Conservation (phyloP, 2,113 vertebrate species). For the Oostethus manadensis region DNA sequence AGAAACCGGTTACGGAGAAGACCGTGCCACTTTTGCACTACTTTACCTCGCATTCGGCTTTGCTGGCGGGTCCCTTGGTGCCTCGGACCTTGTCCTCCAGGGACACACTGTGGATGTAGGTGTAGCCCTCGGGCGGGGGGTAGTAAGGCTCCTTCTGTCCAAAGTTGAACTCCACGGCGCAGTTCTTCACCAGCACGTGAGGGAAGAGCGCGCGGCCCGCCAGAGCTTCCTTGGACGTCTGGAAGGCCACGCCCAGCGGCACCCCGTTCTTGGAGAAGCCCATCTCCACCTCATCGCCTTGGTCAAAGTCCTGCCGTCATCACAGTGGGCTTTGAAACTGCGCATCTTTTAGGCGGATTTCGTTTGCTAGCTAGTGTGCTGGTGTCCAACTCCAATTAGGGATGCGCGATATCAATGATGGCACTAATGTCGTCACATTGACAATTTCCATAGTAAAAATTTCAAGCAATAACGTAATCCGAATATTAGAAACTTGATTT, state of each 20-base stretch:
- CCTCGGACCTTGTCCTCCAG: constrained; percentile 77
- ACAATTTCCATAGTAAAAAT: too few relatives aligned
- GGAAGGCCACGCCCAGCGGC: constrained; percentile 77
- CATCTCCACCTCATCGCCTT: constrained; percentile 78
- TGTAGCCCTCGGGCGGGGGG: constrained; percentile 77
- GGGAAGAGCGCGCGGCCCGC: constrained; percentile 81
- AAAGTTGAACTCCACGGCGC: constrained; percentile 88
- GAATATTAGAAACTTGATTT: too few relatives aligned
- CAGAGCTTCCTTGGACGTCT: constrained; percentile 71
- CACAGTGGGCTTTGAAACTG: neutral
- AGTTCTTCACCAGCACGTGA: constrained; percentile 88
- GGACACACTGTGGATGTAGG: constrained; percentile 78
- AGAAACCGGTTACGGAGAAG: too few relatives aligned
- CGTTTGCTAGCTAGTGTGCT: neutral
- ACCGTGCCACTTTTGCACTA: too few relatives aligned
- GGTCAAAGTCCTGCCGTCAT: constrained; percentile 79
- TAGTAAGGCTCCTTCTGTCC: constrained; percentile 81
- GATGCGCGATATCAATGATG: too few relatives aligned
- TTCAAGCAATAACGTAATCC: too few relatives aligned
- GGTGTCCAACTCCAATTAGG: neutral
- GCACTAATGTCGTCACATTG: too few relatives aligned
- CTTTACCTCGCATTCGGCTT: constrained; percentile 84
- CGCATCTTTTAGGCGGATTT: neutral
- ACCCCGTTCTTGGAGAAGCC: constrained; percentile 84
- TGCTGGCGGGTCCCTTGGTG: constrained; percentile 77